Base-by-base conservation (phyloP, 2,888 invertebrate genomes). In the Microplitis deprimator region DNA sequence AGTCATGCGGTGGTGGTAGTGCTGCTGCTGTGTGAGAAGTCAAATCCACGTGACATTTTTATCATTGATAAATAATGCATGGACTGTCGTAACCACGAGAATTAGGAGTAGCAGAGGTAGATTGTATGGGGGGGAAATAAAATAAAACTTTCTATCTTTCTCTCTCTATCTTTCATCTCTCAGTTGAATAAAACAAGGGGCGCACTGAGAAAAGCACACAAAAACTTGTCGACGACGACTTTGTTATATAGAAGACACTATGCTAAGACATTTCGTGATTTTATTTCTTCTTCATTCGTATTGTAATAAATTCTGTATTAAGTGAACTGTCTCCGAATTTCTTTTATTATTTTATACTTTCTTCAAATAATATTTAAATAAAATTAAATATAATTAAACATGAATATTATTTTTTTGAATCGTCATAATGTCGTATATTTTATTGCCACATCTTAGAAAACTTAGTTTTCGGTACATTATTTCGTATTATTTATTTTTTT, bases 301-400 rank as follows among this genome's bases (percentile, higher is more conserved):
- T 73, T 73, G 68, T 73, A 77, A 77, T 77, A 73, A 77, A 77
- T 77, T 77, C 73, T 50, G 70, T 69, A 77, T 73, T 77, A 77
- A 77, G 69, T 73, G 68, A 73, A 64, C 65, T 70, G 68, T 62
- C 59, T 61, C 65, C 10, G 10, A 61, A 29, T 62, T 20, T 39
- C 29, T 61, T 68, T 64, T 75, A 38, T 70, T 41, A 29, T 61
- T 41, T 61, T n/a, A 41, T 17, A 41, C 64, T 17, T 71, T 29
- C 64, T 29, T 13, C 17, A 73, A 65, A 65, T 50, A 60, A 68
- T 41, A 67, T 38, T 39, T 17, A 68, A 68, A 38, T 68, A 68
- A 68, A 16, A 40, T 50, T 50, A 50, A 13, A 50, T 29, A 29
- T 29, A 29, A 29, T 64, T 64, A 17, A 67, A 67, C 38, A n/a